Base-by-base conservation (phyloP, 2,797 vertebrate species). In the Gambusia yucatana region DNA sequence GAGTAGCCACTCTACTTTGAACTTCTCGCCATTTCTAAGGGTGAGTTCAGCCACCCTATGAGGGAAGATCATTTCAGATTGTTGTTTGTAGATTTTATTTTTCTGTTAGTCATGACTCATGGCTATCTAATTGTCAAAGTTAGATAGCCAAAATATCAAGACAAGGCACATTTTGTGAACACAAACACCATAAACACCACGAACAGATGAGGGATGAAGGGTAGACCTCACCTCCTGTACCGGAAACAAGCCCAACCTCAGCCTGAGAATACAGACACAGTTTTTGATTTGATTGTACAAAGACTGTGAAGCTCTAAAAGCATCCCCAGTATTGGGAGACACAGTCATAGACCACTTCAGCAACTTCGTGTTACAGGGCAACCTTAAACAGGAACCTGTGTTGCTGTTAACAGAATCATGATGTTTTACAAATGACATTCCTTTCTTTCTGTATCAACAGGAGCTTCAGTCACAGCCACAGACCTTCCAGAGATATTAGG, bases 381-480 rank as follows among this genome's bases (percentile, higher is more conserved):
- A 61, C 28, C 28, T 33, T 57, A 28, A 9, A 57, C 8, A 57
- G 4, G 10, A 3, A 14, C n/a, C 55, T 30, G 28, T 0, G 13
- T 11, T 55, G 11, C 13, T 20, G 2, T 28, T 30, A 28, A 6
- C 13, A 43, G 10, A 36, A 73, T 20, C 72, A 43, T 52, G 11
- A 20, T 46, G 6, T 72, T 73, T 41, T 30, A 65, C 47, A 33
- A 61, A 44, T 11, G 0, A 55, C 44, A 50, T 11, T 36, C 30
- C 55, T 25, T 44, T 43, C 43, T 67, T n/a, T 43, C 67, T 75
- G 44, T 86, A 30, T 30, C 87, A 84, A 77, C 88, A 99, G 98
- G 98, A 72, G 97, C 96, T 80, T 94, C 95, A 2, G 97, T 97
- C 79, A 97, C 97, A 69, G 97, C 97, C 25, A 98, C 97, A 0